Evolutionary conservation across 2,113 vertebrate species (phyloP).

Genomic region (Microcebus murinus): DNA sequence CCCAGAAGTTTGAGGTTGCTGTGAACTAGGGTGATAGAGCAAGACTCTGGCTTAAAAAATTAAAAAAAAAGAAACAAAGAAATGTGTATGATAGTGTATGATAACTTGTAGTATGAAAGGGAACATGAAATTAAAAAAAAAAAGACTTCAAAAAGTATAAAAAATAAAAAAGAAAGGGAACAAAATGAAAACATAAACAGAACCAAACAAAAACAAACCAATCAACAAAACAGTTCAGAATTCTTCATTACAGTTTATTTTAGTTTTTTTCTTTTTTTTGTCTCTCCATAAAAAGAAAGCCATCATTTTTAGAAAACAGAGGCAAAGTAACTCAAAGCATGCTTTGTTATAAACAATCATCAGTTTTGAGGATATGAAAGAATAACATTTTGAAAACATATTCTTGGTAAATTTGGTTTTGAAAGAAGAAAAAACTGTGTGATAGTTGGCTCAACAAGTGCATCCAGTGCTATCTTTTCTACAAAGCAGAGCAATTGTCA

Average conservation of each 20-base stretch:
- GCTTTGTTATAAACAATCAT: neutral
- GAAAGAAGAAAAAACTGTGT: neutral
- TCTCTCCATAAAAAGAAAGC: neutral
- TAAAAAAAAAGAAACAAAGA: no score
- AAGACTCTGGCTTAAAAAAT: no score
- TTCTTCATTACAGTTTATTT: neutral
- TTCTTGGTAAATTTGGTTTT: neutral
- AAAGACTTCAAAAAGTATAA: no score
- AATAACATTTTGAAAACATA: slow-evolving; percentile 17
- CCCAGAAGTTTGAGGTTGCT: no score
- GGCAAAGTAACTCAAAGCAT: neutral
- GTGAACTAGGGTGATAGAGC: no score
- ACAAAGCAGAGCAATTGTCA: neutral
- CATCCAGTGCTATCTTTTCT: no score
- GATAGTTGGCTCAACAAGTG: neutral
- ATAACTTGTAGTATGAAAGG: no score
- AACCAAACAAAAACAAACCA: neutral
- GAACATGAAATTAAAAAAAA: no score
- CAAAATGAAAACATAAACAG: neutral
- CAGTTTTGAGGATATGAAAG: neutral
- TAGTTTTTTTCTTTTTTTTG: neutral
- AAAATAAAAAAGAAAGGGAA: neutral
- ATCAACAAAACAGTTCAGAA: neutral
- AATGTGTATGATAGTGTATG: no score
- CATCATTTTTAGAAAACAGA: neutral